phyloP scores from a whole-genome alignment of 2,113 vertebrate genomes.

The Clarias magur region DNA sequence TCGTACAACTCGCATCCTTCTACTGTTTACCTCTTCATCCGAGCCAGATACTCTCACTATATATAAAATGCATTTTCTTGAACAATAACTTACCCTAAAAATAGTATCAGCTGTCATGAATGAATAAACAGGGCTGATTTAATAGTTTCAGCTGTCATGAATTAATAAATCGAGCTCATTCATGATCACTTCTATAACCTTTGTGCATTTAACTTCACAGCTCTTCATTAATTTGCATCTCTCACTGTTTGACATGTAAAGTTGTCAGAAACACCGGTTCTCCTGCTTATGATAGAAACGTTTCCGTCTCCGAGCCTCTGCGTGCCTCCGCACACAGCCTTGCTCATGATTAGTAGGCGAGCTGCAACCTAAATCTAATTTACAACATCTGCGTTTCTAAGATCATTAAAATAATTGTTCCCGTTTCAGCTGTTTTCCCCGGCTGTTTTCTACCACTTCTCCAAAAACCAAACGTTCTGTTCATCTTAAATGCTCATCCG shows the following conservation, averaged over 20 bases:
- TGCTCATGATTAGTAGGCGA: slow-evolving; percentile 78
- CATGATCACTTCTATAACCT: not conserved
- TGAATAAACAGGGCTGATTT: not conserved
- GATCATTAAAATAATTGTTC: slow-evolving; percentile 99
- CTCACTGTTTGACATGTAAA: slow-evolving; percentile 23
- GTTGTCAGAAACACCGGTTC: slow-evolving; percentile 16
- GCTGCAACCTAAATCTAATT: slow-evolving; percentile 91
- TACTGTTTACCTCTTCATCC: not conserved
- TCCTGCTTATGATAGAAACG: slow-evolving; percentile 1
- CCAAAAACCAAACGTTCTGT: slow-evolving; percentile 91
- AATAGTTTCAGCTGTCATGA: not conserved
- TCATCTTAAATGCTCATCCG: slow-evolving; percentile 84
- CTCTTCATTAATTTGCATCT: slow-evolving; percentile 29
- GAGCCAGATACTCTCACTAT: not conserved
- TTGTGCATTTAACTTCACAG: slow-evolving; percentile 6
- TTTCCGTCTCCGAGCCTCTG: slow-evolving; percentile 41
- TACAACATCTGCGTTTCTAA: slow-evolving; percentile 92
- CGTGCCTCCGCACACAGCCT: slow-evolving; percentile 70
- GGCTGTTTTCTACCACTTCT: slow-evolving; percentile 93
- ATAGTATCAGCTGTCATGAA: not conserved
- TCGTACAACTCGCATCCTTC: not conserved
- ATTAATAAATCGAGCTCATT: not conserved
- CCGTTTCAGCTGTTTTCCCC: slow-evolving; percentile 93
- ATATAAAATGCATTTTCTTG: slow-evolving; percentile 4
- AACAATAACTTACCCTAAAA: not conserved